Conservation (phyloP, 2,888 invertebrate genomes). For the Kryphioiulus occultus region DNA sequence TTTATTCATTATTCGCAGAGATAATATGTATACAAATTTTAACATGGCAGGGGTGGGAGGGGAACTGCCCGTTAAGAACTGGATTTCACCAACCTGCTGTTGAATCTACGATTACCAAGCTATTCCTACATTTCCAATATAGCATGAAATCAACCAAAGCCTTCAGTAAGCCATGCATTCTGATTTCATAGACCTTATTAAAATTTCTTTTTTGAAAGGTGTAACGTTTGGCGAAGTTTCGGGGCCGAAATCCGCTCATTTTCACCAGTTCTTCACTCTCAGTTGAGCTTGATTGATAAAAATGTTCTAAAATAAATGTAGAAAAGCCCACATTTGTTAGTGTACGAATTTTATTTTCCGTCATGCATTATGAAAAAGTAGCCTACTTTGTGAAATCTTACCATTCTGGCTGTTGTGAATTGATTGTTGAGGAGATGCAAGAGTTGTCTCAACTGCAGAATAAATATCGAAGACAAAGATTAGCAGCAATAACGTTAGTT, state of each 20-base stretch:
- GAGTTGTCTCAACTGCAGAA: neutral
- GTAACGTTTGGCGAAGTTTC: neutral
- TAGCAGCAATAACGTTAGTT: neutral
- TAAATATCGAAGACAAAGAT: neutral
- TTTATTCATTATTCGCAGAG: too few relatives aligned
- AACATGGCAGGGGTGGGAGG: too few relatives aligned
- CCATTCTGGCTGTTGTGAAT: neutral
- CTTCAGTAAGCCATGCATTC: neutral
- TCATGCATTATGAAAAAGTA: too few relatives aligned
- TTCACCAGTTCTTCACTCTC: neutral
- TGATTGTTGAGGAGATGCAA: neutral
- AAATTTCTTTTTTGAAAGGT: neutral
- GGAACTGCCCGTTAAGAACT: too few relatives aligned
- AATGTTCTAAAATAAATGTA: neutral
- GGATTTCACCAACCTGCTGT: neutral
- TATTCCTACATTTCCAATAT: neutral
- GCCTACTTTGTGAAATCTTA: too few relatives aligned
- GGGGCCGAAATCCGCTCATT: neutral
- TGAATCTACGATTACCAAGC: neutral
- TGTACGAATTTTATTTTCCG: too few relatives aligned
- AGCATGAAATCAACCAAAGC: neutral
- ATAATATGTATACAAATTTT: too few relatives aligned
- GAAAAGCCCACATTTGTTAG: neutral
- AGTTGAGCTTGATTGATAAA: neutral
- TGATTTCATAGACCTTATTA: neutral